Evolutionary conservation across 2,797 vertebrate species (phyloP).

Genomic region (Varecia variegata): DNA sequence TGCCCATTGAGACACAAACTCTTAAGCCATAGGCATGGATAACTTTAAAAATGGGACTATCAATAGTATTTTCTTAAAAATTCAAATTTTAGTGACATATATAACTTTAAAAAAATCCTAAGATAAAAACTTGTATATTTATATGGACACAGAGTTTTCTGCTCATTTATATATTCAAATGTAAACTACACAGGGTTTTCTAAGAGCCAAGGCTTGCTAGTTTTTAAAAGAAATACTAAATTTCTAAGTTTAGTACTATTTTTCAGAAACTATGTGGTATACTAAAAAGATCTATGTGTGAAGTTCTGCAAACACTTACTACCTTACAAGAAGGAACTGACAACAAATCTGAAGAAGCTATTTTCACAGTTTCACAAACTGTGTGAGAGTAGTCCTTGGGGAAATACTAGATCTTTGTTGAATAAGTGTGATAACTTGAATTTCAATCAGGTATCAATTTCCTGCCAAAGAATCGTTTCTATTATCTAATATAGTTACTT

Average conservation of each 20-base stretch:
- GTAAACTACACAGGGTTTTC: neutral
- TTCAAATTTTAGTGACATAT: neutral
- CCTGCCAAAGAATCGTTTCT: conserved; percentile 28
- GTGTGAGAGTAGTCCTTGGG: conserved; percentile 20
- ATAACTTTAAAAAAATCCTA: neutral
- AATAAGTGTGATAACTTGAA: conserved; percentile 54
- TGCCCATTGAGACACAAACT: neutral
- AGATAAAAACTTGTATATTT: neutral
- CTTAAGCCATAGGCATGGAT: neutral
- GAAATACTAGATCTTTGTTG: conserved; percentile 51
- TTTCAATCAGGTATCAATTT: conserved; percentile 64
- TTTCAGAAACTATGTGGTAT: neutral
- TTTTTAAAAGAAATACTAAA: neutral
- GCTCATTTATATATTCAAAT: neutral
- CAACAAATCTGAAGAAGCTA: neutral
- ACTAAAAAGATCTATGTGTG: neutral
- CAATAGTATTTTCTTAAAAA: neutral
- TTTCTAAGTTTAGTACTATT: neutral
- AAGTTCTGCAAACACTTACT: conserved; percentile 28
- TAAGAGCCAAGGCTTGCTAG: neutral
- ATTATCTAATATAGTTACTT: conserved; percentile 39
- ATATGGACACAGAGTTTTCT: neutral
- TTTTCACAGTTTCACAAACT: conserved; percentile 41
- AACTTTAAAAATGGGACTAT: neutral
- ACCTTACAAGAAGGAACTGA: neutral